Percentiles rank a stretch among this genome's conserved stretches.
Conservation (phyloP, 2,888 invertebrate genomes). For the Machimus atricapillus region DNA sequence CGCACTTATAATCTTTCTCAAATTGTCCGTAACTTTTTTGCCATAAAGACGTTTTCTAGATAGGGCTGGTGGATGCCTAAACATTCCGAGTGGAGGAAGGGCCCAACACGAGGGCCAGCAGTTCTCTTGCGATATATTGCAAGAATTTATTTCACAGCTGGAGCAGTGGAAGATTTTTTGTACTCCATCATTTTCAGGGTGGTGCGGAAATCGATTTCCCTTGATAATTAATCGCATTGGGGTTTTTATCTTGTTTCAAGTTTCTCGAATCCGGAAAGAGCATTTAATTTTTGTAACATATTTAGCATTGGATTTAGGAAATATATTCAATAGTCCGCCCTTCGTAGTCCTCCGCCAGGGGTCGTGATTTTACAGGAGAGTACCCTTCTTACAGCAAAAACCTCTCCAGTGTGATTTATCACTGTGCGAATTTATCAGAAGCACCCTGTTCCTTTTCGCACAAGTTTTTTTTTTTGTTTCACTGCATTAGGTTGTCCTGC, state of each 20-base stretch:
- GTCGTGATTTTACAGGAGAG: background rate
- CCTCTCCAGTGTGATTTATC: background rate
- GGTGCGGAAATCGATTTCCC: background rate
- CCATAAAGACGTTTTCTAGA: background rate
- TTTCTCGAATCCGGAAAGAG: background rate
- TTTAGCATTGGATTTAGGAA: background rate
- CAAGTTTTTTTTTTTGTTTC: background rate
- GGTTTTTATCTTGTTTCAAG: background rate
- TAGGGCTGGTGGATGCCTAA: background rate
- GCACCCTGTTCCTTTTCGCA: background rate
- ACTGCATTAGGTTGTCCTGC: background rate
- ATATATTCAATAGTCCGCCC: background rate
- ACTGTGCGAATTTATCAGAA: background rate
- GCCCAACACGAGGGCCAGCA: background rate
- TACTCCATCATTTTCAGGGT: background rate
- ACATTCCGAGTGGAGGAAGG: background rate
- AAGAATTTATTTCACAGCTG: background rate
- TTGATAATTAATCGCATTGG: background rate
- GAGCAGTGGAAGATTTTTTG: background rate
- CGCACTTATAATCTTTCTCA: slow-evolving; percentile 7
- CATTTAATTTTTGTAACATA: background rate
- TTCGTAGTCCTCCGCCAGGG: background rate
- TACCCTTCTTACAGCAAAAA: background rate
- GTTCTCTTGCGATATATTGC: background rate
- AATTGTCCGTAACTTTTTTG: slow-evolving; percentile 7